Evolutionary conservation across 1,140 invertebrate species (phyloP).

Genomic region (Neodiprion lecontei): DNA sequence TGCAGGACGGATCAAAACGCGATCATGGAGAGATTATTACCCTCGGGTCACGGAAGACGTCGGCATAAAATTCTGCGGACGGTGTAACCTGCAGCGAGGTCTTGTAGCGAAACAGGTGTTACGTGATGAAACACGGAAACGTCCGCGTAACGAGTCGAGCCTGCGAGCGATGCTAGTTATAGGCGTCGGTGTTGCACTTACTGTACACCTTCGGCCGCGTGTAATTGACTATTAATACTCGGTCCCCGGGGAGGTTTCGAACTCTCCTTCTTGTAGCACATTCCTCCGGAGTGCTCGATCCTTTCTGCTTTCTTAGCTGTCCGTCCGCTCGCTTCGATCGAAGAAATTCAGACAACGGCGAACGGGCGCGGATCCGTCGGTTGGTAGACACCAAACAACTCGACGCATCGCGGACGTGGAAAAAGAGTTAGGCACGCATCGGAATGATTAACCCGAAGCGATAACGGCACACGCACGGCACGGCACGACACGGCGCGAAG

Average conservation of each 20-base stretch:
- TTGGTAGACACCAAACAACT: neutral
- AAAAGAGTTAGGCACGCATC: neutral
- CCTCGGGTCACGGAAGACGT: neutral
- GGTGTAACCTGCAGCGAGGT: too few species aligned
- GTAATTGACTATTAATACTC: conserved; percentile 6
- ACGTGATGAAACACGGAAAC: conserved; percentile 7
- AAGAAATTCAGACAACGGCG: neutral
- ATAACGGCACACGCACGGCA: neutral
- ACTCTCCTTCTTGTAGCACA: neutral
- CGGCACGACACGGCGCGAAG: neutral
- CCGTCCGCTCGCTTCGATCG: neutral
- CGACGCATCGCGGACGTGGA: too few species aligned
- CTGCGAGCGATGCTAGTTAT: neutral
- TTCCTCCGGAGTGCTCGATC: too few species aligned
- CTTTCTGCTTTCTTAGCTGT: neutral
- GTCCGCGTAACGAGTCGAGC: neutral
- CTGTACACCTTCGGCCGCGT: neutral
- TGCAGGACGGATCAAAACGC: neutral
- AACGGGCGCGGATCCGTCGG: neutral
- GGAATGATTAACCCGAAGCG: conserved; percentile 2
- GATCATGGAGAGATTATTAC: neutral
- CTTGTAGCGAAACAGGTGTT: conserved; percentile 1
- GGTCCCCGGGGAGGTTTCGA: neutral
- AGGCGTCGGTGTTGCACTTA: neutral
- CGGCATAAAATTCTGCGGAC: neutral